Conservation (phyloP, 2,797 vertebrate genomes). For the Phoebastria nigripes region DNA sequence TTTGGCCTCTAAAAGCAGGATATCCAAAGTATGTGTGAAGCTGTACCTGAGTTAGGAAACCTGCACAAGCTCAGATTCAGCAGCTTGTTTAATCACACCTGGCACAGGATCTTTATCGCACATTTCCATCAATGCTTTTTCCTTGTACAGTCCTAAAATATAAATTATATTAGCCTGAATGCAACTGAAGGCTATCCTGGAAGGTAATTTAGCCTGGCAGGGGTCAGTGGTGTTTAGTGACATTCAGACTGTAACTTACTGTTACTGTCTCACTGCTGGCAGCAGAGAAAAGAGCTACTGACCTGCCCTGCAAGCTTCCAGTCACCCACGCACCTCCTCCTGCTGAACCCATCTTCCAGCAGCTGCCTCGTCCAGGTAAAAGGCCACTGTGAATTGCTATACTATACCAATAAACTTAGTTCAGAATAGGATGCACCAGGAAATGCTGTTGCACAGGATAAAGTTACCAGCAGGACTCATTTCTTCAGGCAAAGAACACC, state of each 20-base stretch:
- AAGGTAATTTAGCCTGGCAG: neutral
- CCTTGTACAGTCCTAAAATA: neutral
- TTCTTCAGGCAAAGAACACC: neutral
- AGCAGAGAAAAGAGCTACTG: neutral
- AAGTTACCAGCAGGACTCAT: neutral
- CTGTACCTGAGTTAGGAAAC: neutral
- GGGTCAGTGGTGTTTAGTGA: neutral
- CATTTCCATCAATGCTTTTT: neutral
- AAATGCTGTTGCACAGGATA: neutral
- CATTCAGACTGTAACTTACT: neutral
- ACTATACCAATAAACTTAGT: neutral
- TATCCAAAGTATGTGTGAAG: neutral
- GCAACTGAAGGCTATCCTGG: neutral
- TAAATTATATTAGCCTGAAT: neutral
- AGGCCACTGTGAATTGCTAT: neutral
- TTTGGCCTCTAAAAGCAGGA: neutral
- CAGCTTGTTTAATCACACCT: neutral
- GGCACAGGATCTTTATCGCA: neutral
- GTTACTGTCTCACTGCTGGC: neutral
- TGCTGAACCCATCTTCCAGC: neutral
- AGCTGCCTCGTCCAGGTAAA: neutral
- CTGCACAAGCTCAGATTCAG: neutral
- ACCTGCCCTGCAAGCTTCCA: neutral
- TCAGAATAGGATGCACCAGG: neutral
- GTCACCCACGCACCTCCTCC: neutral